Base-by-base conservation (phyloP, 2,113 vertebrate species). In the Cranoglanis bouderius region DNA sequence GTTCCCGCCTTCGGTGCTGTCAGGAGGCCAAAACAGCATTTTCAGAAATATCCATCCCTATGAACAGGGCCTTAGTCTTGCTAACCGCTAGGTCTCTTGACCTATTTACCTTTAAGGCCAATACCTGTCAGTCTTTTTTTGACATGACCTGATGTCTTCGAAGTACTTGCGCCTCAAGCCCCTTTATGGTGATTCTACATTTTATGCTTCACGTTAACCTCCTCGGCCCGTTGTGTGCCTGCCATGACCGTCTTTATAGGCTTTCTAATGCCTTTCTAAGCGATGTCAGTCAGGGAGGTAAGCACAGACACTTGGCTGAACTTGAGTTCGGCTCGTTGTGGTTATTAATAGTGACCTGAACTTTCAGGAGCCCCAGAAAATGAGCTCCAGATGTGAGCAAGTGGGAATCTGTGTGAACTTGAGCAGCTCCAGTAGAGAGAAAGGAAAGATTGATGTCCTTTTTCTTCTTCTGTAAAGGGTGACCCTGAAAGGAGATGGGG, bases 281-380 rank as follows among this genome's bases (percentile, higher is more conserved):
- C 67, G 55, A 77, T 63, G 82, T 88, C 87, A 77, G 72, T 78
- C 83, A 81, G 74, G 83, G 88, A 89, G 74, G 88, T 55, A 80
- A 75, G 84, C 94, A 89, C 93, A 95, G 95, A 95, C 95, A 94
- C 94, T 94, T 95, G 95, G 94, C 95, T 95, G 95, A 95, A 95
- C 95, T 93, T 77, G 91, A 94, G 93, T 93, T 94, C 92, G 93
- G 92, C 89, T 81, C 83, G 61, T 93, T 93, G 95, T 94, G 94
- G 95, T 96, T 96, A 96, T 96, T 95, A 95, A 95, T 96, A 95
- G 94, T 94, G 95, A 95, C 95, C 95, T 94, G 91, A 93, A 93
- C 95, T 94, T 95, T 93, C 95, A 95, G 94, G 95, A 94, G 95
- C 93, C 94, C 93, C 94, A 93, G 93, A 95, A 86, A 95, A 96